A percentile compares a stretch with the other conserved stretches of the same genome.
Conservation (phyloP, 35 echinoderm and acorn worm genomes). For the Apostichopus californicus region DNA sequence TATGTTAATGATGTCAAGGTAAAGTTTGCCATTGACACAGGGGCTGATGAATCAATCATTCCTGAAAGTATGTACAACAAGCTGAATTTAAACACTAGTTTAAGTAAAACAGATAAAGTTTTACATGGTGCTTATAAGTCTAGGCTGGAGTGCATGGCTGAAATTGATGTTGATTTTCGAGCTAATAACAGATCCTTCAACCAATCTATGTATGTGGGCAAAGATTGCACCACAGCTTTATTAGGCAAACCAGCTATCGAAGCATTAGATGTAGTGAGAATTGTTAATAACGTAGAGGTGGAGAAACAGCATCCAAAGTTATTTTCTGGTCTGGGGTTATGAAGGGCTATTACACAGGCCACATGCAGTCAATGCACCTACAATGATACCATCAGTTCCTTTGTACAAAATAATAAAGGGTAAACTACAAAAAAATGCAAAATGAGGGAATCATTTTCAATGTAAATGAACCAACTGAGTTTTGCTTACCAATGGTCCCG, state of each 20-base stretch:
- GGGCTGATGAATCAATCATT: not conserved
- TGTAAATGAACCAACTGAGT: too few species aligned
- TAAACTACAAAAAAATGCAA: too few species aligned
- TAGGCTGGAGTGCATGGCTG: not conserved
- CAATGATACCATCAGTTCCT: too few species aligned
- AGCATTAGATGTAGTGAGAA: not conserved
- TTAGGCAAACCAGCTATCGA: slow-evolving; percentile 11
- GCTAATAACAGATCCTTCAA: not conserved
- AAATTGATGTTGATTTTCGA: not conserved
- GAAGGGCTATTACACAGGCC: too few species aligned
- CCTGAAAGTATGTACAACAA: slow-evolving; percentile 2
- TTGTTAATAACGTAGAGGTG: too few species aligned
- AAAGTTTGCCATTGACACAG: slow-evolving; percentile 14
- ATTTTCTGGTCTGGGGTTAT: too few species aligned
- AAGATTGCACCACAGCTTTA: not conserved
- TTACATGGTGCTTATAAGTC: slow-evolving; percentile 2
- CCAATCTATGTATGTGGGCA: too few species aligned
- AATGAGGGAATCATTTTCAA: too few species aligned
- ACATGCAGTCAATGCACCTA: too few species aligned
- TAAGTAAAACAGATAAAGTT: not conserved
- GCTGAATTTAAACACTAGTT: not conserved
- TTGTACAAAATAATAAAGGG: too few species aligned
- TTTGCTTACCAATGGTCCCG: slow-evolving; percentile 16
- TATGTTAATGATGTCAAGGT: not conserved
- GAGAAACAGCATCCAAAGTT: too few species aligned